Percentiles rank a stretch among this genome's conserved stretches.
These are phyloP conservation scores for Pseudorhombus dupliciocellatus DNA, from an alignment of 2,113 vertebrate species.

Conservation along the genomic window DNA sequence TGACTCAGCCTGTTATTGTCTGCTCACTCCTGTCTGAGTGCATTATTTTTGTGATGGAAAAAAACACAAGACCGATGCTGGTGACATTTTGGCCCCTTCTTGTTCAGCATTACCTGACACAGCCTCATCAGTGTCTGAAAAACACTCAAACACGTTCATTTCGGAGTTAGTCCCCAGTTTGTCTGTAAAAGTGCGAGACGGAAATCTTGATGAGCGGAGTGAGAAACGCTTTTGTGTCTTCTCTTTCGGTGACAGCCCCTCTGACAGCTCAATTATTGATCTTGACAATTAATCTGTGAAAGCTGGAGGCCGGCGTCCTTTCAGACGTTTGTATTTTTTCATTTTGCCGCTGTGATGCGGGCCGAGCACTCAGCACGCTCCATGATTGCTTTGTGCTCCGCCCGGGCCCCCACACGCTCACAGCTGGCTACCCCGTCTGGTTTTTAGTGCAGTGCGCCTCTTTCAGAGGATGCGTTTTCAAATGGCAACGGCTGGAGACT, in stretches of 20 bases:
- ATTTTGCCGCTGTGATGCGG: slow-evolving; percentile 1
- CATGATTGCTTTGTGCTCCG: slow-evolving; percentile 56
- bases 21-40: background rate
- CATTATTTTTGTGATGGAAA: background rate
- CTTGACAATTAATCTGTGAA: slow-evolving; percentile 33
- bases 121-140: background rate
- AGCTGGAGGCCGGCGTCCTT: slow-evolving; percentile 59
- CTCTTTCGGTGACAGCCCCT: slow-evolving; percentile 13
- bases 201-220: background rate
- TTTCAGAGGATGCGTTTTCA: slow-evolving; percentile 47
- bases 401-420: slow-evolving; percentile 28
- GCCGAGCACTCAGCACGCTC: slow-evolving; percentile 41
- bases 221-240: background rate
- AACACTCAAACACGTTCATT: background rate
- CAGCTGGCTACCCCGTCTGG: slow-evolving; percentile 48
- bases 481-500: slow-evolving; percentile 29
- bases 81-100: background rate
- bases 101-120: slow-evolving; percentile 8
- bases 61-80: background rate
- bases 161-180: background rate
- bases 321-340: slow-evolving; percentile 26
- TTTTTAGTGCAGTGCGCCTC: slow-evolving; percentile 38
- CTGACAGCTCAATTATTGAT: slow-evolving; percentile 36
- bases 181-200: background rate
- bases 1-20: slow-evolving; percentile 21